Base-by-base conservation (phyloP, 2,113 vertebrate genomes). In the Archilochus colubris region DNA sequence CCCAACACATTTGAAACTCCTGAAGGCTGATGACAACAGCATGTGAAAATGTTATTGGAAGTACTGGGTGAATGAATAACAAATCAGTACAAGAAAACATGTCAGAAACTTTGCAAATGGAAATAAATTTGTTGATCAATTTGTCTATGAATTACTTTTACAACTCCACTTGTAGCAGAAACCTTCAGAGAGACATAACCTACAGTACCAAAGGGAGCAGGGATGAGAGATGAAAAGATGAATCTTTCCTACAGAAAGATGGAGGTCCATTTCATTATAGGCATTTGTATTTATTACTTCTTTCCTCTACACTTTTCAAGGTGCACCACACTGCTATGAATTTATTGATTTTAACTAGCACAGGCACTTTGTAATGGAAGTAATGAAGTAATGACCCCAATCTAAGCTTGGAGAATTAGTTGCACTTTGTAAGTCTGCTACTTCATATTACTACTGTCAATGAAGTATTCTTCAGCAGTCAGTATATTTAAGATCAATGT, bases 401-500 rank as follows among this genome's bases (percentile, higher is more conserved):
- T 43, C n/a, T 27, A 43, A 38, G 70, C 73, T 64, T 82, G 53
- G 51, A 95, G 68, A 96, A 66, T 58, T 38, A 88, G 38, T 80
- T 8, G 8, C 48, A n/a, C 40, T 48, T 93, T 46, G 14, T 55
- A 89, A 94, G 22, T 48, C 88, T 87, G 69, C 64, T 91, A 76
- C 28, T 91, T 94, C 46, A 59, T 66, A 69, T 94, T 87, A 82
- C 4, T 87, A 67, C 9, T 64, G 58, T 55, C 66, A 94, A 48
- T 58, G n/a, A 70, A 33, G 20, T 10, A 73, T 85, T 96, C 75
- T 93, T 96, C 93, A 95, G 64, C 48, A 54, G 70, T 64, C 62
- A 67, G 51, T 55, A 55, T 24, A 69, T 77, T 85, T 74, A 70
- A 85, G 55, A 66, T 69, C 81, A 68, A 40, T 86, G 50, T 61